Evolutionary conservation across 1,140 invertebrate species (phyloP), one percentile per base, ranked within the genome.

Genomic region (Nylanderia fulva): DNA sequence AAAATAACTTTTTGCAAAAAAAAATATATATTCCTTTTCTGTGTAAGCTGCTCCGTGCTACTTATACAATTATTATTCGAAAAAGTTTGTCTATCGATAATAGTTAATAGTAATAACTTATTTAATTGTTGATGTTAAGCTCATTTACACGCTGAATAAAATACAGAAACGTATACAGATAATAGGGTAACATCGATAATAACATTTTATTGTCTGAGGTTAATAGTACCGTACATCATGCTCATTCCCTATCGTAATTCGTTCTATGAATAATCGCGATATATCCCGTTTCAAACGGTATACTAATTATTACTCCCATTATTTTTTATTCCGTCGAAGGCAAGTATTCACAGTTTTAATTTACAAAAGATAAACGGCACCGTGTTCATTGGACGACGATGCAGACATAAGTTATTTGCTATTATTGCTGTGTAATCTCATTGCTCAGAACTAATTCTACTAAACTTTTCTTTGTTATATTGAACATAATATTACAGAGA

Each of bases 191-290:
- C 94, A 94, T 94, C 93, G 92, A 94, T 94, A 93, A 93, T 94
- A 94, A 94, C 94, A 94, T 94, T 94, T 95, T 95, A 95, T 95
- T 95, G 93, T 95, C 94, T 92, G 91, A 92, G 93, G 90, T 93
- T 94, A 93, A 93, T 93, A 91, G 86, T 93, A 93, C 92, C 66
- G 87, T 93, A 93, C 89, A 92, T 91, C 88, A 92, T 92, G 91
- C 88, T 90, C 90, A 87, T 90, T 88, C 72, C 75, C 86, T 90
- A 86, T 82, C 89, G 76, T 66, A 91, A 90, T 88, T 88, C 69
- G 83, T 85, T 86, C 83, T 82, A 90, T 86, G 58, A 72, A 68
- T 86, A 86, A 61, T 87, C 64, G 42, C 60, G 48, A 76, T 69
- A 86, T 87, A 72, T 82, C 21, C 72, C 21, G 48, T 69, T 79